Evolutionary conservation across 2,797 vertebrate genomes (phyloP), one percentile per base, ranked within the genome.

Genomic region (Pseudochaenichthys georgianus): DNA sequence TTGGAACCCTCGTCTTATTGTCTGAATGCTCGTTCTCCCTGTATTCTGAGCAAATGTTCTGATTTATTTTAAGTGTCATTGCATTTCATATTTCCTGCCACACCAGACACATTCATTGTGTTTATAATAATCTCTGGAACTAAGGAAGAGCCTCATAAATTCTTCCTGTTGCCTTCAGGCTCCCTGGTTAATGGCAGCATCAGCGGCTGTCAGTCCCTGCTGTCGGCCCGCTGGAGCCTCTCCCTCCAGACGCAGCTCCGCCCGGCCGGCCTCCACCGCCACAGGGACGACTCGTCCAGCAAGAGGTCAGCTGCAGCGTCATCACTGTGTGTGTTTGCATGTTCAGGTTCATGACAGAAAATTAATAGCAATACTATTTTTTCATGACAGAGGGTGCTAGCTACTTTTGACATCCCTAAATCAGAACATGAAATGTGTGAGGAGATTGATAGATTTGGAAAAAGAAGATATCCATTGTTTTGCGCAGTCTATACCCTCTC

Each of bases 301-400:
- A 88, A 85, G 54, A 90, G 87, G 90, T 91, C 57, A 77, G 78
- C 60, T 62, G 31, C 38, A 28, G 34, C 34, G 34, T 21, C 7
- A 13, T 38, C 34, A 52, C 2, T 47, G 9, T 13, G 38, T 65
- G 13, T 53, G 21, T 55, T 21, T 75, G 43, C 52, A 58, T 70
- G 48, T 42, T 31, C 5, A 23, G 13, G 16, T 63, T 9, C 5
- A 23, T 51, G 51, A 63, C 15, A 28, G 28, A 28, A 5, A 38
- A 38, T 38, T 34, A 38, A 38, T 9, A 38, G 34, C 34, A 38
- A 38, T 9, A 38, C 34, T 9, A 7, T 38, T 38, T 38, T 38
- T 38, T 38, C 6, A 9, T 7, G 34, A 38, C 34, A 38, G 34
- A 38, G 8, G 34, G 34, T 9, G 34, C 34, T 38, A 38, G 1